These are phyloP conservation scores for Hesperia comma DNA, from an alignment of 2,888 invertebrate genomes.

Conservation along the genomic window DNA sequence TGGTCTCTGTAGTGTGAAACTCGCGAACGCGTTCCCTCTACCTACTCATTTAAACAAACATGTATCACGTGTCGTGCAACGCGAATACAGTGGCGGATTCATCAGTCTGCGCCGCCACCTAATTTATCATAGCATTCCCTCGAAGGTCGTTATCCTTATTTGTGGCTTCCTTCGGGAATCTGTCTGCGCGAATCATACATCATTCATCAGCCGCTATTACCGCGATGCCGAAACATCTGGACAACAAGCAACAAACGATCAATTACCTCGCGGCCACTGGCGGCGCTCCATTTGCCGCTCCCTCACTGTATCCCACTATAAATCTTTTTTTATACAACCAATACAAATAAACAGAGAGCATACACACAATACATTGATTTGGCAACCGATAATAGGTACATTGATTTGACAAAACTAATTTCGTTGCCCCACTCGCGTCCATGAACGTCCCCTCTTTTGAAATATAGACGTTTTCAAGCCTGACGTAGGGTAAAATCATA, in stretches of 20 bases:
- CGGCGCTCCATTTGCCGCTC: conserved; percentile 1
- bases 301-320: background rate
- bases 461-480: no score
- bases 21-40: background rate
- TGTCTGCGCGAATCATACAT: conserved; percentile 23
- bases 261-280: conserved; percentile 1
- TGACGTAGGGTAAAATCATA: no score
- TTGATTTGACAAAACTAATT: no score
- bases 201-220: conserved; percentile 27
- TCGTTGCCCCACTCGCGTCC: no score
- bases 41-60: background rate
- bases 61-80: background rate
- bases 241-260: conserved; percentile 8
- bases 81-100: background rate
- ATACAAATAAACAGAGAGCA: background rate
- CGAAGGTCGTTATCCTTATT: conserved; percentile 13
- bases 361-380: no score
- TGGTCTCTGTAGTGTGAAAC: background rate
- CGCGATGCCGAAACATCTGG: conserved; percentile 12
- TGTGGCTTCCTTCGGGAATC: conserved; percentile 23
- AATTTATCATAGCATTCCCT: conserved; percentile 21
- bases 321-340: conserved; percentile 1
- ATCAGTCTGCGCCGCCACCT: conserved; percentile 8
- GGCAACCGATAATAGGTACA: no score
- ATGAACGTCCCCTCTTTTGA: no score